These are phyloP conservation scores for Mustela nigripes DNA, from an alignment of 2,113 vertebrate genomes.

Conservation along the genomic window DNA sequence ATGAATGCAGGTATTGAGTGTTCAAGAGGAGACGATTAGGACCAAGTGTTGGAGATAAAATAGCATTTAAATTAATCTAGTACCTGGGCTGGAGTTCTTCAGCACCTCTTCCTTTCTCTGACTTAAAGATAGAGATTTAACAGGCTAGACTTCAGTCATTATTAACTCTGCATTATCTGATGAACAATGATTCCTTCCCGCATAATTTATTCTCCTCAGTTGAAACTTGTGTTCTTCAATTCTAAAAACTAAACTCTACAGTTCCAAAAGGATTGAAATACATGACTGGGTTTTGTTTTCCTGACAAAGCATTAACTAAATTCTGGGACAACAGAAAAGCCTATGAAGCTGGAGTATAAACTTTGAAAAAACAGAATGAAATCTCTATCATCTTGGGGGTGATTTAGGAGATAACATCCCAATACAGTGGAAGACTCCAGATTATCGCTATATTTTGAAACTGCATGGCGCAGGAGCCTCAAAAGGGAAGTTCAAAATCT, in stretches of 20 bases:
- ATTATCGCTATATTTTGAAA: not conserved
- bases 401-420: not conserved
- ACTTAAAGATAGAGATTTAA: constrained; percentile 58
- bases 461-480: not conserved
- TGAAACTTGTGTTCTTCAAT: not conserved
- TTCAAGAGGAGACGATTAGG: constrained; percentile 85
- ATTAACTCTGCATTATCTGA: constrained; percentile 26
- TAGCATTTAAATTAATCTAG: constrained; percentile 81
- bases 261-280: constrained; percentile 22
- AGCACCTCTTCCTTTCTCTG: constrained; percentile 40
- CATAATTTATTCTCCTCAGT: not conserved
- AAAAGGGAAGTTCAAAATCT: constrained; percentile 27
- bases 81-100: constrained; percentile 68
- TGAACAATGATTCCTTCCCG: not conserved
- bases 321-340: not conserved
- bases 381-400: not conserved
- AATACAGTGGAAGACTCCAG: not conserved
- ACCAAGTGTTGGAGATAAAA: constrained; percentile 81
- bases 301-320: not conserved
- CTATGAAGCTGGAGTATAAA: not conserved
- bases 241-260: not conserved
- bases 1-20: constrained; percentile 88
- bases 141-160: constrained; percentile 59
- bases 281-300: not conserved
- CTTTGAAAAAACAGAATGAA: not conserved